Conservation (phyloP, 2,888 invertebrate species). For the Callyntrura guangdongensis region DNA sequence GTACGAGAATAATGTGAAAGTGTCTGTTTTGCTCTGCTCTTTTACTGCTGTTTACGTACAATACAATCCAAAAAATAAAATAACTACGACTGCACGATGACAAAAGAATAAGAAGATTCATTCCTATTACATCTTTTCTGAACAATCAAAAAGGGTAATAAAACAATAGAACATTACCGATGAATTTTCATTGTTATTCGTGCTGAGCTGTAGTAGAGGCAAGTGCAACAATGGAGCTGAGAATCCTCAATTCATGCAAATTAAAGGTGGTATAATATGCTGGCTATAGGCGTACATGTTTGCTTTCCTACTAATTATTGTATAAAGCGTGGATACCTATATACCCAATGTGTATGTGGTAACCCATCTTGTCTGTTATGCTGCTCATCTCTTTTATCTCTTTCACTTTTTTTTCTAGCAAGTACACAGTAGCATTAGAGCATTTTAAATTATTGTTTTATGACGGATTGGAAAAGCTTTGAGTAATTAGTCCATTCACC, state of each 20-base stretch:
- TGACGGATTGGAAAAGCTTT: slow-evolving; percentile 72
- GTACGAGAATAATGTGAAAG: slow-evolving; percentile 69
- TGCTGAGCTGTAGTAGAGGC: neutral
- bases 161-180: slow-evolving; percentile 71
- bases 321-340: neutral
- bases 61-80: slow-evolving; percentile 25
- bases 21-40: slow-evolving; percentile 39
- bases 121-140: slow-evolving; percentile 62
- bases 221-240: slow-evolving; percentile 56
- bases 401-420: slow-evolving; percentile 13
- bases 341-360: neutral
- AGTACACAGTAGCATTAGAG: neutral
- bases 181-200: slow-evolving; percentile 45
- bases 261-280: slow-evolving; percentile 11
- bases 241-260: slow-evolving; percentile 25
- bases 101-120: slow-evolving; percentile 52
- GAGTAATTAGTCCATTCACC: slow-evolving; percentile 76
- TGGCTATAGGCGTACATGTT: neutral
- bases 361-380: neutral
- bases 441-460: slow-evolving; percentile 70
- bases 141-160: slow-evolving; percentile 57
- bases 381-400: neutral
- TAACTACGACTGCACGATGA: slow-evolving; percentile 19
- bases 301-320: neutral
- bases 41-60: slow-evolving; percentile 14